phyloP scores from a whole-genome alignment of 2,888 invertebrate species.

The Panorpa germanica region DNA sequence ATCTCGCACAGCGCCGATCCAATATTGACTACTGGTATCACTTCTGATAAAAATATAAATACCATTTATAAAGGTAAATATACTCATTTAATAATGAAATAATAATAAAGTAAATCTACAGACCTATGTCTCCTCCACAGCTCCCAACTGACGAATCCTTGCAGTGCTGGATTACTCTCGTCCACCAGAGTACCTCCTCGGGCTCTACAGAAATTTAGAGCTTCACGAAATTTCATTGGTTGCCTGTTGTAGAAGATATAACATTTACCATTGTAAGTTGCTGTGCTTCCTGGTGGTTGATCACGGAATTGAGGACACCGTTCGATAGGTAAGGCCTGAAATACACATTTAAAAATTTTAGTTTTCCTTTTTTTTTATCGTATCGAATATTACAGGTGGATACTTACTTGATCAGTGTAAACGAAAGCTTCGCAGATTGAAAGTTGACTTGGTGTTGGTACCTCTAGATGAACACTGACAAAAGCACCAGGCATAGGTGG shows the following conservation, averaged over 20 bases:
- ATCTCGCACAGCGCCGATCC: slow-evolving; percentile 87
- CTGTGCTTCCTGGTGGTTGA: slow-evolving; percentile 81
- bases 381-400: not conserved
- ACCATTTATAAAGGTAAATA: not conserved
- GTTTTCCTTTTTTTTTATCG: not conserved
- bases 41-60: slow-evolving; percentile 30
- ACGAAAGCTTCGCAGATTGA: slow-evolving; percentile 89
- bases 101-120: slow-evolving; percentile 13
- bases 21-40: slow-evolving; percentile 81
- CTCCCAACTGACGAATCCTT: slow-evolving; percentile 91
- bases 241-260: slow-evolving; percentile 86
- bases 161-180: slow-evolving; percentile 83
- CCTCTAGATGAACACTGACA: slow-evolving; percentile 79
- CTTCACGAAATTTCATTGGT: slow-evolving; percentile 60
- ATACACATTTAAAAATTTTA: too few relatives aligned
- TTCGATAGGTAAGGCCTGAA: slow-evolving; percentile 69
- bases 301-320: slow-evolving; percentile 83
- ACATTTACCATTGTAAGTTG: slow-evolving; percentile 88
- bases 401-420: slow-evolving; percentile 59
- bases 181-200: slow-evolving; percentile 75
- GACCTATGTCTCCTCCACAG: slow-evolving; percentile 74
- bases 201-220: slow-evolving; percentile 58
- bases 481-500: slow-evolving; percentile 92
- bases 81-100: not conserved
- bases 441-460: slow-evolving; percentile 49